A percentile compares a stretch with the other conserved stretches of the same genome.
Evolutionary conservation across 2,888 invertebrate species (phyloP).

Genomic region (Parnassius apollo): DNA sequence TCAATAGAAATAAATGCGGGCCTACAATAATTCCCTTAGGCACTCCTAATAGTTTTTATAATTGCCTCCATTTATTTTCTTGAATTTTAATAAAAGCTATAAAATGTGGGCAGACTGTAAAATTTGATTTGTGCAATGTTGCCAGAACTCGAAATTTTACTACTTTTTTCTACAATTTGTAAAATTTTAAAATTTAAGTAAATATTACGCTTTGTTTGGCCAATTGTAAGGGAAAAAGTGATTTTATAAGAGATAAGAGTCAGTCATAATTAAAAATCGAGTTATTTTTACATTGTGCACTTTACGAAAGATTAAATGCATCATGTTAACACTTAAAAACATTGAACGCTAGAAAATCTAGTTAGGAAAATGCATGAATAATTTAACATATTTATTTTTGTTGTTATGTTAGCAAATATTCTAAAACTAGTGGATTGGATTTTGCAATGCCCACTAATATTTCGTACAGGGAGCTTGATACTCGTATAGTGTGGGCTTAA

Average conservation of each 20-base stretch:
- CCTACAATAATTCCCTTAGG: slow-evolving; percentile 17
- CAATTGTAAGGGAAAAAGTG: background rate
- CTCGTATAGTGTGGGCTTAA: slow-evolving; percentile 22
- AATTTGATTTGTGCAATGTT: slow-evolving; percentile 8
- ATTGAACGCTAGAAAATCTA: slow-evolving; percentile 66
- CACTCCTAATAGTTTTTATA: background rate
- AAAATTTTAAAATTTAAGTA: too few relatives aligned
- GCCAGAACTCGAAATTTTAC: slow-evolving; percentile 11
- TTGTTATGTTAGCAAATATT: slow-evolving; percentile 62
- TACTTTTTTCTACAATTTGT: too few relatives aligned
- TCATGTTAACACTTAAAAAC: slow-evolving; percentile 44
- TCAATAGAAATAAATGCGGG: slow-evolving; percentile 6
- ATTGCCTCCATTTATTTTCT: background rate
- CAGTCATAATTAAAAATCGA: background rate
- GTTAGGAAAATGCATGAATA: slow-evolving; percentile 63
- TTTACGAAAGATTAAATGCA: background rate
- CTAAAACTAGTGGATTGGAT: slow-evolving; percentile 52
- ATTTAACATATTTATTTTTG: slow-evolving; percentile 56
- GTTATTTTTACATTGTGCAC: slow-evolving; percentile 8
- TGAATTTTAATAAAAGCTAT: slow-evolving; percentile 3
- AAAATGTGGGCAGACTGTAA: slow-evolving; percentile 1
- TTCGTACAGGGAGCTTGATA: slow-evolving; percentile 41
- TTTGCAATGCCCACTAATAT: slow-evolving; percentile 43
- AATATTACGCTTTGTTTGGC: too few relatives aligned
- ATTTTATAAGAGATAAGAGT: background rate